Percentiles rank a stretch among this genome's conserved stretches.
Evolutionary conservation across 2,888 invertebrate species (phyloP).

Genomic region (Hypena proboscidalis): DNA sequence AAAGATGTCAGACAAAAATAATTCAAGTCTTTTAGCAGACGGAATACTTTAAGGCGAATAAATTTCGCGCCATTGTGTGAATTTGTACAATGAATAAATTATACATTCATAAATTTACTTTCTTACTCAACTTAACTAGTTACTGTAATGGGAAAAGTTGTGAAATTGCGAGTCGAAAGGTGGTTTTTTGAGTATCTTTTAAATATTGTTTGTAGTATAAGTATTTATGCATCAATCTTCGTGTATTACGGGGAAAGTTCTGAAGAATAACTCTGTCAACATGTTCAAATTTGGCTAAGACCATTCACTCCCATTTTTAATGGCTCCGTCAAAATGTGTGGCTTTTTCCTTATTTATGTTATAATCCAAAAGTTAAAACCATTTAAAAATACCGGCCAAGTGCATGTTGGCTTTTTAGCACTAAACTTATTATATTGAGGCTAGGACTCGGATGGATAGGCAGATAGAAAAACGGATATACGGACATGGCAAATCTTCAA

Average conservation of each 20-base stretch:
- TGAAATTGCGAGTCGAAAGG: constrained; percentile 15
- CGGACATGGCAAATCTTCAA: too few relatives aligned
- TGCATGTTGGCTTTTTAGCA: too few relatives aligned
- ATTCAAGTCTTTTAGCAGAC: constrained; percentile 51
- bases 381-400: too few relatives aligned
- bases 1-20: constrained; percentile 40
- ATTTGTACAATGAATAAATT: constrained; percentile 71
- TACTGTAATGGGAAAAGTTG: constrained; percentile 45
- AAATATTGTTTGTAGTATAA: constrained; percentile 21
- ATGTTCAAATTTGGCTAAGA: too few relatives aligned
- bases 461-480: too few relatives aligned
- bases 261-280: neutral
- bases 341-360: too few relatives aligned
- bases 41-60: constrained; percentile 59
- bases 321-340: too few relatives aligned
- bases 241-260: neutral
- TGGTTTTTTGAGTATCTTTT: constrained; percentile 1
- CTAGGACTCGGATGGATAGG: too few relatives aligned
- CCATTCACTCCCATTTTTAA: too few relatives aligned
- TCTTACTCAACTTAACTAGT: constrained; percentile 53
- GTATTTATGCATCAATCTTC: constrained; percentile 9
- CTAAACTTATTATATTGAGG: too few relatives aligned
- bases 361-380: too few relatives aligned
- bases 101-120: constrained; percentile 63
- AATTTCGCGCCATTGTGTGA: constrained; percentile 66